Conservation (phyloP, 2,888 invertebrate species). For the Steinernema scapterisci region DNA sequence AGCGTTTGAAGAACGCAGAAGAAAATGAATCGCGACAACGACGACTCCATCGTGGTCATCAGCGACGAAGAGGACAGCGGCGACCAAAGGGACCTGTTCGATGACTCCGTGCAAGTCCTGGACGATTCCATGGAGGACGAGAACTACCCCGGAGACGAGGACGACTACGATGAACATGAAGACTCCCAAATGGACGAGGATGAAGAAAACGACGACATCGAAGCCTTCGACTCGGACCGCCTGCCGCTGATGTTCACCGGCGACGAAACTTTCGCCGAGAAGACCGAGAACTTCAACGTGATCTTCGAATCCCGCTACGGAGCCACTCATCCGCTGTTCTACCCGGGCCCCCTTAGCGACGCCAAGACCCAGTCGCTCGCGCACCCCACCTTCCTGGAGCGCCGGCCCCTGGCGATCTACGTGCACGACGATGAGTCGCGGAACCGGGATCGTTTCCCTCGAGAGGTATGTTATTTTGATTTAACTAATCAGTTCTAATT, state of each 20-base stretch:
- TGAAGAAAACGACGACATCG: background rate
- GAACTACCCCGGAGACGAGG: background rate
- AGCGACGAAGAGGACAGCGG: background rate
- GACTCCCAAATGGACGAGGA: background rate
- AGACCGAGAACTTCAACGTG: background rate
- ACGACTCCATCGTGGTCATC: background rate
- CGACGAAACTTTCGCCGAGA: background rate
- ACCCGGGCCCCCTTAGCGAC: background rate
- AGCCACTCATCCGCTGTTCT: background rate
- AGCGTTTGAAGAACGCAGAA: no score
- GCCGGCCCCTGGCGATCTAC: conserved; percentile 4
- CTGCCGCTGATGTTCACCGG: conserved; percentile 13
- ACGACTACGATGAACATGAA: background rate
- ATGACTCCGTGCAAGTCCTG: background rate
- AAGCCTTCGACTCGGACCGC: background rate
- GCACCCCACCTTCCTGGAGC: background rate
- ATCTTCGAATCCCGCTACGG: conserved; percentile 18
- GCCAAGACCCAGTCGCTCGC: background rate
- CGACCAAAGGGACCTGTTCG: background rate
- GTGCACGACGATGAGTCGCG: background rate
- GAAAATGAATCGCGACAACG: background rate
- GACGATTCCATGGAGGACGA: background rate
- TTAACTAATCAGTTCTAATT: background rate
- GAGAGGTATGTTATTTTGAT: background rate
- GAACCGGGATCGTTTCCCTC: background rate